These are phyloP conservation scores for Amazona ochrocephala DNA, from an alignment of 2,797 vertebrate genomes.

Conservation along the genomic window DNA sequence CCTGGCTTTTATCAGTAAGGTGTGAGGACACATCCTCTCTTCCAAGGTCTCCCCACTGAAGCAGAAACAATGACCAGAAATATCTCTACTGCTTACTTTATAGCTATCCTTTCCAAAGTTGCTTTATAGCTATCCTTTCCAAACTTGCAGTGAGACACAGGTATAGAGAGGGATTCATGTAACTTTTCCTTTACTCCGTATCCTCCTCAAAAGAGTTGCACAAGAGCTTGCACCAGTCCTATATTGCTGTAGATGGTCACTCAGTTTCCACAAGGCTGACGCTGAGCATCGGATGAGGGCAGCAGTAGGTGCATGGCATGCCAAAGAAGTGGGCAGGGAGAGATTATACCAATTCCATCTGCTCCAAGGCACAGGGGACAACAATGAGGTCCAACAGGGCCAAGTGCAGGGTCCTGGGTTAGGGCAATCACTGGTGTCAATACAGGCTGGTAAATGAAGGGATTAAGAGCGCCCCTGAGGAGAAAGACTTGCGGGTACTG, in stretches of 20 bases:
- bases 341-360: not conserved
- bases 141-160: not conserved
- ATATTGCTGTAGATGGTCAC: not conserved
- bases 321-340: not conserved
- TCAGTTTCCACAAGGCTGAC: not conserved
- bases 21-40: not conserved
- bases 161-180: accelerated
- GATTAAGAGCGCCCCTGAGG: not conserved
- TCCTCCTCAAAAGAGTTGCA: not conserved
- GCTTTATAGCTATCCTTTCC: not conserved
- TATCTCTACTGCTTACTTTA: not conserved
- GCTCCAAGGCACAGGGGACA: not conserved
- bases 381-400: not conserved
- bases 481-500: not conserved
- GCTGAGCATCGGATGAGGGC: accelerated
- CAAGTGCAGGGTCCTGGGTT: not conserved
- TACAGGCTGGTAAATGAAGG: not conserved
- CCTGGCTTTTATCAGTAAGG: not conserved
- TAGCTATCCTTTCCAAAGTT: not conserved
- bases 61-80: not conserved
- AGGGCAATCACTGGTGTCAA: not conserved
- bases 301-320: not conserved
- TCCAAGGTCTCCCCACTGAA: not conserved
- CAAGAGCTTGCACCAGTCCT: not conserved
- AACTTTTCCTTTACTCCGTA: not conserved